phyloP scores from a whole-genome alignment of 2,113 vertebrate genomes.

The Aplodontia rufa region DNA sequence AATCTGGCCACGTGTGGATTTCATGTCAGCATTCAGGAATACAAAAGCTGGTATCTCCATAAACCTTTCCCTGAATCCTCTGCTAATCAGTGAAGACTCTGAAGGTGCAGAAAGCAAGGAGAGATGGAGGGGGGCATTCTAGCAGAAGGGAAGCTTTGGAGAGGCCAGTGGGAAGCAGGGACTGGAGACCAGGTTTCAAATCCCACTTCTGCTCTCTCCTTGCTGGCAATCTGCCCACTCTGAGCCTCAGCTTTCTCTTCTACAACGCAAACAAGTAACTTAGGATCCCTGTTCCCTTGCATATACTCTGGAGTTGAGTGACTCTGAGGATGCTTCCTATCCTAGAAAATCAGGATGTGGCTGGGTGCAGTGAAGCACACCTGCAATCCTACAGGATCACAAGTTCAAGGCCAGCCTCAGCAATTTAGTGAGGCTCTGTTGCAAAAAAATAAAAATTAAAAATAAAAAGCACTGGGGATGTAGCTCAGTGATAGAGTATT shows the following conservation, averaged over 20 bases:
- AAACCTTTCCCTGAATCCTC: constrained; percentile 23
- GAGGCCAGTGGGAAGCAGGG: no score
- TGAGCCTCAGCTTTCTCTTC: background rate
- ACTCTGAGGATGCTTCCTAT: background rate
- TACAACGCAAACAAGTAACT: background rate
- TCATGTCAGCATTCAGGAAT: constrained; percentile 11
- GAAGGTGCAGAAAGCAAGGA: background rate
- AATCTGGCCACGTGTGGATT: constrained; percentile 11
- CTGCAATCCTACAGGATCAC: no score
- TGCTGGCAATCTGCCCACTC: background rate
- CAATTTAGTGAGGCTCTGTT: no score
- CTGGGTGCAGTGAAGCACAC: no score
- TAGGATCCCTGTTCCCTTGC: background rate
- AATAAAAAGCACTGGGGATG: no score
- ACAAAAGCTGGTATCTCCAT: background rate
- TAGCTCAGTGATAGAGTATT: no score
- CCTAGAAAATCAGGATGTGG: background rate
- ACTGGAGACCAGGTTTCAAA: background rate
- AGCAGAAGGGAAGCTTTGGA: background rate
- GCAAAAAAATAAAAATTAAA: no score
- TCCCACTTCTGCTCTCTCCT: background rate
- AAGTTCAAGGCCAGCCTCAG: no score
- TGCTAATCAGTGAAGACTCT: background rate
- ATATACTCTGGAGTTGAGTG: background rate
- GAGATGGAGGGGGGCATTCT: background rate